A percentile compares a stretch with the other conserved stretches of the same genome.
Evolutionary conservation across 1,140 invertebrate genomes (phyloP).

Genomic region (Choristoneura fumiferana): DNA sequence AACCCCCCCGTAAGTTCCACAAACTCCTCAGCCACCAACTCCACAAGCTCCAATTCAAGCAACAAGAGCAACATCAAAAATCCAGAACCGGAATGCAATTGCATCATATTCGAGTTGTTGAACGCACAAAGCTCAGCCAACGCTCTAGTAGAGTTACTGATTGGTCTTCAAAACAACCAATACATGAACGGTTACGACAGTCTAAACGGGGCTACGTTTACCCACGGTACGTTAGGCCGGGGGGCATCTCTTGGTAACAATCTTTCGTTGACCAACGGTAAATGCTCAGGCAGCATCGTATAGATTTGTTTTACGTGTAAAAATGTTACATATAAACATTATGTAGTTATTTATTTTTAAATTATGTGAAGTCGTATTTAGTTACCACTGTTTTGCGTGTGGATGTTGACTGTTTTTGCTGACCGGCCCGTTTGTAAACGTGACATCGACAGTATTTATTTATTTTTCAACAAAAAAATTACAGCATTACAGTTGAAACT

Average conservation of each 20-base stretch:
- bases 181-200: slow-evolving; percentile 56
- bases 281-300: slow-evolving; percentile 63
- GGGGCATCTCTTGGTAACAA: slow-evolving; percentile 43
- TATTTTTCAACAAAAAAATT: too few species aligned
- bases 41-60: slow-evolving; percentile 57
- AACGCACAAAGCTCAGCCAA: slow-evolving; percentile 69
- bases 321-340: slow-evolving; percentile 21
- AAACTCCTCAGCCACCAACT: slow-evolving; percentile 45
- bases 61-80: slow-evolving; percentile 53
- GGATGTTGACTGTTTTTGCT: too few species aligned
- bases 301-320: too few species aligned
- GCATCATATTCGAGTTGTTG: slow-evolving; percentile 67
- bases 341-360: slow-evolving; percentile 27
- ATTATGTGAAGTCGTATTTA: background rate
- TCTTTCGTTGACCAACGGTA: slow-evolving; percentile 62
- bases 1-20: slow-evolving; percentile 37
- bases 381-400: background rate
- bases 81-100: slow-evolving; percentile 67
- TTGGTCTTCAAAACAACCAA: slow-evolving; percentile 70
- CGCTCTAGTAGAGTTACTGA: slow-evolving; percentile 66
- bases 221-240: slow-evolving; percentile 43
- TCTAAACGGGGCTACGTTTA: slow-evolving; percentile 31
- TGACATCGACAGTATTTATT: too few species aligned
- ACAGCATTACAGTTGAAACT: too few species aligned
- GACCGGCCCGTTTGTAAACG: too few species aligned